Conservation (phyloP, 2,888 invertebrate species). For the Meiosimyza platycephala region DNA sequence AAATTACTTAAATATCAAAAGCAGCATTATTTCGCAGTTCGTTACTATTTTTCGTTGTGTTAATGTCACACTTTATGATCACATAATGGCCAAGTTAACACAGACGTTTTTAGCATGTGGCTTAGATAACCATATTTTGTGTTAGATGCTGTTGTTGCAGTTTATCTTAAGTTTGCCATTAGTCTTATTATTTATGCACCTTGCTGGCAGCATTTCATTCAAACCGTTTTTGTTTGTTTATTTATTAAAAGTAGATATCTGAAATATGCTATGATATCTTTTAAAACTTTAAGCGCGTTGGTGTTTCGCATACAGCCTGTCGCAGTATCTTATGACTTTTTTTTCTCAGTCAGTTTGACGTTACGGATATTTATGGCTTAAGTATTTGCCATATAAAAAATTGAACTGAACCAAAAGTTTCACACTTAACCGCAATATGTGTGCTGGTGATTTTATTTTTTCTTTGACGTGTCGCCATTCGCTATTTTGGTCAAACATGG, state of each 20-base stretch:
- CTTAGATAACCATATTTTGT: slow-evolving; percentile 13
- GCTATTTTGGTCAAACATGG: slow-evolving; percentile 17
- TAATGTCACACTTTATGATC: too few species aligned
- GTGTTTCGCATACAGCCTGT: slow-evolving; percentile 13
- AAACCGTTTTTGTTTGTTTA: not conserved
- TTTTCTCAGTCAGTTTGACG: too few species aligned
- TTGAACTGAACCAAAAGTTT: too few species aligned
- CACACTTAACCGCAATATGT: not conserved
- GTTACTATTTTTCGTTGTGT: too few species aligned
- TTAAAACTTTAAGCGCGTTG: slow-evolving; percentile 25
- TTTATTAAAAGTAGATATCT: slow-evolving; percentile 18
- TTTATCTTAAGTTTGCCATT: slow-evolving; percentile 36
- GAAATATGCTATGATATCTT: slow-evolving; percentile 26
- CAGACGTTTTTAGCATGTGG: not conserved
- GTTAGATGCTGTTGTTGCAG: slow-evolving; percentile 40
- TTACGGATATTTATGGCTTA: slow-evolving; percentile 19
- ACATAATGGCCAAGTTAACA: too few species aligned
- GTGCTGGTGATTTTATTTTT: not conserved
- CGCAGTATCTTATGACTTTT: too few species aligned
- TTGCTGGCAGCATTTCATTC: slow-evolving; percentile 34
- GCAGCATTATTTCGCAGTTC: too few species aligned
- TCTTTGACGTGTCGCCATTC: slow-evolving; percentile 38
- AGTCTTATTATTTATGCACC: slow-evolving; percentile 49
- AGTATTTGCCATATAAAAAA: not conserved
- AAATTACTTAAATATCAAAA: too few species aligned